A percentile compares a stretch with the other conserved stretches of the same genome.
phyloP scores from a whole-genome alignment of 2,797 vertebrate genomes.

The Spizella passerina region DNA sequence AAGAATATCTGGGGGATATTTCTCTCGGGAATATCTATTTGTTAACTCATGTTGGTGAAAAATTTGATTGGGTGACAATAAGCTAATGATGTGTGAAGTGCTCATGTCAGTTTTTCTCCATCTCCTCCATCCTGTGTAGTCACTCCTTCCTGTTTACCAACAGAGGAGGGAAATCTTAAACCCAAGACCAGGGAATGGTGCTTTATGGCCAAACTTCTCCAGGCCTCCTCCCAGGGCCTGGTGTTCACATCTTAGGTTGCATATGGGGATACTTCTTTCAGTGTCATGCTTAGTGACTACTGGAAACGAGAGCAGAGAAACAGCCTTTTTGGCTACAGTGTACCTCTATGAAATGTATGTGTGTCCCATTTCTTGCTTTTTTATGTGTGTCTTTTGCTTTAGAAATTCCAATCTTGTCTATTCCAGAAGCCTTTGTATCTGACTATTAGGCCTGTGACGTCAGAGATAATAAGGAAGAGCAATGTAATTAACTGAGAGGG shows the following conservation, averaged over 20 bases:
- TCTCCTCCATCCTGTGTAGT: background rate
- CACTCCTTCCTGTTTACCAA: background rate
- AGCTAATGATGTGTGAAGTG: background rate
- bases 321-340: background rate
- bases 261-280: background rate
- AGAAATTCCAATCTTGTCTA: background rate
- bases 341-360: background rate
- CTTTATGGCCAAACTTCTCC: background rate
- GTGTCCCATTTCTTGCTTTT: background rate
- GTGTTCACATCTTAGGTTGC: background rate
- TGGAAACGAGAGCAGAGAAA: background rate
- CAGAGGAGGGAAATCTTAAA: background rate
- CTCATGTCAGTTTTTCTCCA: background rate
- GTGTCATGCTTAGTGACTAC: background rate
- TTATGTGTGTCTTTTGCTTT: background rate
- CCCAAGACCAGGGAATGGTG: background rate
- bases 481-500: background rate
- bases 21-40: background rate
- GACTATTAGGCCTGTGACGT: background rate
- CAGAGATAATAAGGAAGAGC: background rate
- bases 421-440: background rate
- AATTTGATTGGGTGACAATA: background rate
- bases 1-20: background rate
- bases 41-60: background rate
- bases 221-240: background rate